phyloP scores from a whole-genome alignment of 2,888 invertebrate species.

The Ennomos erosarius region DNA sequence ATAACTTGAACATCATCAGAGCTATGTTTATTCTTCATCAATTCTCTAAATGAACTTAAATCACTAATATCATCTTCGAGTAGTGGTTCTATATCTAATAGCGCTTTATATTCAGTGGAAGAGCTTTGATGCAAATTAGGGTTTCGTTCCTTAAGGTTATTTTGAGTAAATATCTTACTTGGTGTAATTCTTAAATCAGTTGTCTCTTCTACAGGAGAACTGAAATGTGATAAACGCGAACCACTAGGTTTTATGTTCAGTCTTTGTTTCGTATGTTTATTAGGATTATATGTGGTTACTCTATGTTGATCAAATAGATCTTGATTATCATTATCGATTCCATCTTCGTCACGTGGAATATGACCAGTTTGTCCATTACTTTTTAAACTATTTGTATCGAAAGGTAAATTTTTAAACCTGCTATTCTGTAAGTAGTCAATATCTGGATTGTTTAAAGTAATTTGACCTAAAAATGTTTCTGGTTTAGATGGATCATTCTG shows the following conservation, averaged over 20 bases:
- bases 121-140: constrained; percentile 59
- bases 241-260: constrained; percentile 66
- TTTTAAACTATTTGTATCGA: constrained; percentile 78
- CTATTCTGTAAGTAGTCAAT: constrained; percentile 77
- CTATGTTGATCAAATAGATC: constrained; percentile 75
- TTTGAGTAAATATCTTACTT: constrained; percentile 52
- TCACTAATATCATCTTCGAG: constrained; percentile 86
- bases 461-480: constrained; percentile 87
- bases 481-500: constrained; percentile 86
- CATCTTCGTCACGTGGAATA: constrained; percentile 71
- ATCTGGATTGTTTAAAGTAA: constrained; percentile 86
- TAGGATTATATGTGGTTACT: constrained; percentile 80
- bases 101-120: constrained; percentile 79
- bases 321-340: constrained; percentile 72
- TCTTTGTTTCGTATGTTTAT: constrained; percentile 70
- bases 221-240: constrained; percentile 61
- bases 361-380: constrained; percentile 75
- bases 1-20: constrained; percentile 84
- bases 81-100: constrained; percentile 84
- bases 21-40: constrained; percentile 76
- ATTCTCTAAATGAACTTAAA: constrained; percentile 75
- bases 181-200: constrained; percentile 49
- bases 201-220: constrained; percentile 53
- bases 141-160: constrained; percentile 52
- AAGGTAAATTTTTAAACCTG: constrained; percentile 77